Base-by-base conservation (phyloP, 2,113 vertebrate genomes). In the Anhinga rufa region DNA sequence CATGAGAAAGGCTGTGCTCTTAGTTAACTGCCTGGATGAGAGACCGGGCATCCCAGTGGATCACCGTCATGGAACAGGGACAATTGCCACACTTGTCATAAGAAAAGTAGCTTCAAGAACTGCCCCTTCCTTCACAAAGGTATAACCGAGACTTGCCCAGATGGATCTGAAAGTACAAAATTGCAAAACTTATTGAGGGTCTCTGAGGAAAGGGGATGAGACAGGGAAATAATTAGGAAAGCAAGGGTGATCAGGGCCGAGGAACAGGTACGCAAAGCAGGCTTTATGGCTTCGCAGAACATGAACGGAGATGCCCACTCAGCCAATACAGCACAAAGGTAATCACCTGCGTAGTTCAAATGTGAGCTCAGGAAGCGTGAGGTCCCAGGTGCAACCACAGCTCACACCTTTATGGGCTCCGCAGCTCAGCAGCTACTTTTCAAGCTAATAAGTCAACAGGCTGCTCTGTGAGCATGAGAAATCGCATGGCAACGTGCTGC, bases 221-320 rank as follows among this genome's bases (percentile, higher is more conserved):
- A 22, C 10, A 6, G n/a, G 62, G 26, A 34, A 22, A 32, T 57
- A 44, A 38, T 10, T 6, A n/a, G 48, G 36, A 22, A 40, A 46
- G 34, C 19, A 13, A 24, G 19, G 38, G 3, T 9, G 25, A 29
- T n/a, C 16, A 21, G 72, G 54, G 69, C 36, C 1, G 1, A 31
- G 57, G 28, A 34, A 17, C 6, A 9, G 28, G 28, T 2, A 17
- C 0, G 1, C 3, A 8, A 8, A 46, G 68, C 8, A 6, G 20
- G 29, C 10, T 26, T 61, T 34, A 40, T 14, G 64, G 32, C 40
- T 46, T 44, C 31, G 51, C 6, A 6, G 48, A 12, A 20, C 17
- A 2, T 1, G 13, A 22, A 26, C 3, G 2, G 62, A 44, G 57
- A 17, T 13, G 6, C 19, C 25, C 34, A 4, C 38, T 31, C 55